Conservation (phyloP, 2,888 invertebrate genomes). For the Phragmatobia fuliginosa region DNA sequence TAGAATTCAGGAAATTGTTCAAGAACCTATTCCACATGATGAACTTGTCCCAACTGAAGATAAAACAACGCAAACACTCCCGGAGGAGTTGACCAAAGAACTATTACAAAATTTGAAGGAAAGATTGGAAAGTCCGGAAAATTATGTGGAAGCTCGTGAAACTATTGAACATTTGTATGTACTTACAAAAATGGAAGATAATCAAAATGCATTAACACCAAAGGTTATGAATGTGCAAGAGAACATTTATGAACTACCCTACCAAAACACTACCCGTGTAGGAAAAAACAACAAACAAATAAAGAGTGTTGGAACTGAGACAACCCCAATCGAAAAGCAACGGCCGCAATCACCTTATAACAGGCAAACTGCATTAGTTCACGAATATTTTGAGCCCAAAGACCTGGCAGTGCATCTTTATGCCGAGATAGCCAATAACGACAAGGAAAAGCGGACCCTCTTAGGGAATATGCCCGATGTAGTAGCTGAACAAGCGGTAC, state of each 20-base stretch:
- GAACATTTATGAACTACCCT: conserved; percentile 89
- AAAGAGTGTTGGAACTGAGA: conserved; percentile 86
- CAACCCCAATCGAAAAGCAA: conserved; percentile 87
- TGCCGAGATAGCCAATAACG: conserved; percentile 86
- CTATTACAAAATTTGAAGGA: conserved; percentile 89
- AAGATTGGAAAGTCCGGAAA: conserved; percentile 90
- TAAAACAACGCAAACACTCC: conserved; percentile 90
- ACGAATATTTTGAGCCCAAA: conserved; percentile 85
- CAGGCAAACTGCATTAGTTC: conserved; percentile 74
- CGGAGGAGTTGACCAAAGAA: conserved; percentile 91
- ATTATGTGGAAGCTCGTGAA: conserved; percentile 91
- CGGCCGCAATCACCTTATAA: conserved; percentile 81
- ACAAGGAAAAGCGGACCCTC: conserved; percentile 69
- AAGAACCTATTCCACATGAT: conserved; percentile 69
- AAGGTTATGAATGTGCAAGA: conserved; percentile 67
- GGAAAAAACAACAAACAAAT: conserved; percentile 78
- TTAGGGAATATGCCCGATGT: conserved; percentile 79
- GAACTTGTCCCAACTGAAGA: conserved; percentile 79
- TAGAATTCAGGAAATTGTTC: conserved; percentile 75
- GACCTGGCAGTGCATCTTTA: conserved; percentile 87
- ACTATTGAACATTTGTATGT: conserved; percentile 92
- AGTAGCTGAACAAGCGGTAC: conserved; percentile 73
- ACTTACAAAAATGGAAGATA: conserved; percentile 90
- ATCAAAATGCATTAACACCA: conserved; percentile 83
- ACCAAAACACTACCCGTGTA: conserved; percentile 76